Conservation (phyloP, 2,797 vertebrate species). For the Pipistrellus pygmaeus region DNA sequence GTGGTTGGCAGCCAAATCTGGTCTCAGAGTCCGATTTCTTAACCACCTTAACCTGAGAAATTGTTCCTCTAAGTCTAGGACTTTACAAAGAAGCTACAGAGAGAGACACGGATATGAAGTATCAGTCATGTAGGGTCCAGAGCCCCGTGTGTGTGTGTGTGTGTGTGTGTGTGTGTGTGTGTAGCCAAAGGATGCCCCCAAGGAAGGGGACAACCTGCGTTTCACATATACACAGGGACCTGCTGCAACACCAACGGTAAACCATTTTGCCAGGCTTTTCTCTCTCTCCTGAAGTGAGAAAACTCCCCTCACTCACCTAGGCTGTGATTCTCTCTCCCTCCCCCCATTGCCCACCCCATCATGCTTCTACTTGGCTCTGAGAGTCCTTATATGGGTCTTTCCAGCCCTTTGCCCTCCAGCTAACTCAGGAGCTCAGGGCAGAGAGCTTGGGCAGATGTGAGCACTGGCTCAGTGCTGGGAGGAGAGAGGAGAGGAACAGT, state of each 20-base stretch:
- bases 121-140: neutral
- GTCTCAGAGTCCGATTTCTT: neutral
- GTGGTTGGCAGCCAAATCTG: neutral
- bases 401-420: neutral
- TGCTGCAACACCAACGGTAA: neutral
- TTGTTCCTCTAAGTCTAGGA: neutral
- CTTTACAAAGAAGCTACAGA: neutral
- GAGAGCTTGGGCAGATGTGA: neutral
- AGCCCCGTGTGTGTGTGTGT: neutral
- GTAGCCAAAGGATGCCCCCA: too few relatives aligned
- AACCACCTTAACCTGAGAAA: neutral
- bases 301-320: neutral
- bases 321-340: neutral
- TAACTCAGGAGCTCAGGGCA: neutral
- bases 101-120: neutral
- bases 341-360: accelerated
- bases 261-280: neutral
- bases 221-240: neutral
- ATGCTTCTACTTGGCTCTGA: neutral
- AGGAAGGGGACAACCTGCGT: neutral
- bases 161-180: too few relatives aligned
- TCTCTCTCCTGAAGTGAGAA: neutral
- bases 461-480: neutral
- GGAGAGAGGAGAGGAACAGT: neutral
- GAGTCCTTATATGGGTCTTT: accelerated